phyloP scores from a whole-genome alignment of 1,140 invertebrate genomes.

The Goniozus legneri region DNA sequence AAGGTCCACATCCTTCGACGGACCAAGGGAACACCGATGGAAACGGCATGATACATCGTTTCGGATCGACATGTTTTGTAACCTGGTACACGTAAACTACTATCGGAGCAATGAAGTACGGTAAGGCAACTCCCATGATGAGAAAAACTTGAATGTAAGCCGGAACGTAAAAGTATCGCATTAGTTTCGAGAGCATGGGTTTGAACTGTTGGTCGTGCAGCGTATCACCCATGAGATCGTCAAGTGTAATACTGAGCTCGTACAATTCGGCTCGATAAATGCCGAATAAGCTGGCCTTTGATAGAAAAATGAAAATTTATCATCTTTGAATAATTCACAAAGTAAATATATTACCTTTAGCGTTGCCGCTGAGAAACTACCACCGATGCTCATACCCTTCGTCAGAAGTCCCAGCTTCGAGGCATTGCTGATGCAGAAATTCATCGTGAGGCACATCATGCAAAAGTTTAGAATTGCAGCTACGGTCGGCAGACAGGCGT shows the following conservation, averaged over 20 bases:
- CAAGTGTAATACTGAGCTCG: constrained; percentile 3
- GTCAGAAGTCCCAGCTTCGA: constrained; percentile 20
- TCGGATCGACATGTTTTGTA: constrained; percentile 1
- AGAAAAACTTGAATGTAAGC: constrained; percentile 3
- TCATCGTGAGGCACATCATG: neutral
- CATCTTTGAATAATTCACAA: neutral
- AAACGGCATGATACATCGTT: constrained; percentile 13
- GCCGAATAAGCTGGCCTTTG: no score
- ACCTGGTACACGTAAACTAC: neutral
- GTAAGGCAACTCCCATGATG: neutral
- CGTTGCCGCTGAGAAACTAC: constrained; percentile 15
- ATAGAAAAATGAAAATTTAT: neutral
- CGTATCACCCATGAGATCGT: constrained; percentile 1
- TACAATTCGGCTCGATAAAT: constrained; percentile 6
- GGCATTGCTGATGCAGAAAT: constrained; percentile 15
- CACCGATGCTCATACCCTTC: constrained; percentile 17
- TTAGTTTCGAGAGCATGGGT: neutral
- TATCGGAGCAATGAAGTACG: constrained; percentile 7
- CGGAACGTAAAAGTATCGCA: constrained; percentile 3
- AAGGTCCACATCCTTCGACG: constrained; percentile 2
- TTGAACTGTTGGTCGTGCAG: neutral
- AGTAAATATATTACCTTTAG: constrained; percentile 27
- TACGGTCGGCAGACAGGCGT: neutral
- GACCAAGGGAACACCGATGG: constrained; percentile 17
- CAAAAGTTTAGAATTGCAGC: neutral